These are phyloP conservation scores for Crossaster papposus DNA, from an alignment of 53 echinoderm and acorn worm genomes.

Conservation along the genomic window DNA sequence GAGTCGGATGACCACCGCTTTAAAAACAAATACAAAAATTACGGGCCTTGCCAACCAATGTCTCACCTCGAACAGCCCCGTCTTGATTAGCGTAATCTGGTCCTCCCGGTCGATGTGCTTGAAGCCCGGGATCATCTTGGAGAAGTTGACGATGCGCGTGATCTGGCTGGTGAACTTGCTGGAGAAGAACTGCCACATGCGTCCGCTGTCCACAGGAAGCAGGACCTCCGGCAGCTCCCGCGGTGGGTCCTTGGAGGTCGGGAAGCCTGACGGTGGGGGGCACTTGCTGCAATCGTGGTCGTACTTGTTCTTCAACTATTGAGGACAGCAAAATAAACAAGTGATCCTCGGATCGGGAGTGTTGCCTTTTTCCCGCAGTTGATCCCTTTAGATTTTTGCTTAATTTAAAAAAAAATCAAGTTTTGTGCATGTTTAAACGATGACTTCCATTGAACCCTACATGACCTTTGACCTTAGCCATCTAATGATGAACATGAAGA, in stretches of 20 bases:
- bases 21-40: no score
- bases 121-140: constrained; percentile 97
- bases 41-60: not conserved
- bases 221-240: constrained; percentile 83
- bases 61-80: constrained; percentile 88
- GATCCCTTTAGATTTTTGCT: no score
- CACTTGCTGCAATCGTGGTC: constrained; percentile 99
- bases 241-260: constrained; percentile 81
- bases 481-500: no score
- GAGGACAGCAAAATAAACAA: not conserved
- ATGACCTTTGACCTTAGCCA: no score
- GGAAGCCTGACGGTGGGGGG: constrained; percentile 84
- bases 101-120: constrained; percentile 93
- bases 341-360: not conserved
- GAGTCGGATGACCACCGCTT: not conserved
- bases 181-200: constrained; percentile 99
- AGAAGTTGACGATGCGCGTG: constrained; percentile 97
- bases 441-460: no score
- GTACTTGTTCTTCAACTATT: constrained; percentile 84
- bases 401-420: no score
- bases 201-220: constrained; percentile 76
- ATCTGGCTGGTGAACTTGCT: constrained; percentile 99
- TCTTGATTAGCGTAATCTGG: constrained; percentile 98
- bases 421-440: no score
- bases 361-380: no score